Conservation (phyloP, 2,113 vertebrate genomes). For the Corvus hawaiiensis region DNA sequence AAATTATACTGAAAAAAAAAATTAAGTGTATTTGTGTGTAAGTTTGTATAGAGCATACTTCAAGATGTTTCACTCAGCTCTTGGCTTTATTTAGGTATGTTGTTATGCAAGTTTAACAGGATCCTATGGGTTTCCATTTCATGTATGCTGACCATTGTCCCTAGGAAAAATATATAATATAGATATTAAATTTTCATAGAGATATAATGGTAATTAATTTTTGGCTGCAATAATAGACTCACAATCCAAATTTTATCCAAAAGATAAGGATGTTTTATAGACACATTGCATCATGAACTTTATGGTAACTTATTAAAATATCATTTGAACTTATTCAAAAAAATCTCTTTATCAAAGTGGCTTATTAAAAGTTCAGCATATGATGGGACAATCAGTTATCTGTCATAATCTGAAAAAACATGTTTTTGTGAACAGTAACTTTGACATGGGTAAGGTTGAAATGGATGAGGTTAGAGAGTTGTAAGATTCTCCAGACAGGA, state of each 20-base stretch:
- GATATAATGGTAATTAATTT: neutral
- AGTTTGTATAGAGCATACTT: neutral
- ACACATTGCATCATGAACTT: rapidly evolving
- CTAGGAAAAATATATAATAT: neutral
- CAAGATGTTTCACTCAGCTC: neutral
- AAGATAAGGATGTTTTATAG: neutral
- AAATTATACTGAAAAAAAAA: too few species aligned
- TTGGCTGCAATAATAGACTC: neutral
- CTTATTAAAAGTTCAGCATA: neutral
- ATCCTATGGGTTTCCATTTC: neutral
- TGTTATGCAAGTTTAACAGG: neutral
- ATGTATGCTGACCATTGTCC: neutral
- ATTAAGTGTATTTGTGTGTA: neutral
- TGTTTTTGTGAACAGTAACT: neutral
- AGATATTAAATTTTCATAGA: neutral
- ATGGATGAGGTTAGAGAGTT: neutral
- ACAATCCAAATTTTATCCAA: neutral
- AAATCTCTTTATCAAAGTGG: neutral
- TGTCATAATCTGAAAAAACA: neutral
- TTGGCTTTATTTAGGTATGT: neutral
- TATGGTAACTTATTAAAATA: neutral
- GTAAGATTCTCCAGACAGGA: neutral
- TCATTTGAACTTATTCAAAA: neutral
- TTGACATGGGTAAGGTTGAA: neutral
- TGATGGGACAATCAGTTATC: neutral